Base-by-base conservation (phyloP, 2,797 vertebrate species). In the Leptodactylus fallax region DNA sequence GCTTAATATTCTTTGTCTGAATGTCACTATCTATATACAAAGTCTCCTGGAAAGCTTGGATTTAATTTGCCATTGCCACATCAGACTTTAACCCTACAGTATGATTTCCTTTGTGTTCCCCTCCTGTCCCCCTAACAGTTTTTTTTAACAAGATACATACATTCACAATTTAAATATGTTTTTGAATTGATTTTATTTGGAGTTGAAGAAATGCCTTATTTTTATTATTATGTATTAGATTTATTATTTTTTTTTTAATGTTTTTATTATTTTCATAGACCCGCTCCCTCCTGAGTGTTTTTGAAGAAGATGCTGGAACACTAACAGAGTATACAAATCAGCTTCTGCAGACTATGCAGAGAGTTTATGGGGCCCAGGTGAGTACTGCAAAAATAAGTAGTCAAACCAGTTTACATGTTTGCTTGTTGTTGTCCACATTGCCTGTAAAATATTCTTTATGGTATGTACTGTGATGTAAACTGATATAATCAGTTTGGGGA, bases 291-390 rank as follows among this genome's bases (percentile, higher is more conserved):
- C 96, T 99, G 90, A 99, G 98, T 49, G 98, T 99, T 9, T 99
- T 99, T 94, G 98, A 99, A 89, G 98, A 99, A 91, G 98, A 99
- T 97, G 96, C 97, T 0, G 97, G 96, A 83, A 98, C 97, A 2
- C 97, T 99, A 27, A 99, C 98, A 0, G 97, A 98, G 36, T 99
- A 99, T 90, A 98, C 98, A 90, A 99, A 98, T 94, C 96, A 99
- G 93, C 95, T 99, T 91, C 96, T 99, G 25, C 98, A 98, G 88
- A 96, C 98, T 0, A 97, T 99, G 98, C 98, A 99, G 91, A 95
- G 98, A 0, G 97, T 99, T 90, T 99, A 97, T 23, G 98, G 98
- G 85, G 98, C 98, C 36, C 98, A 99, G 97, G 98, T 99, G 96
- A 92, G 85, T 78, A 81, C 79, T 7, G n/a, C 19, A 53, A 47